A percentile compares a stretch with the other conserved stretches of the same genome.
Evolutionary conservation across 2,113 vertebrate genomes (phyloP).

Genomic region (Gobio gobio): DNA sequence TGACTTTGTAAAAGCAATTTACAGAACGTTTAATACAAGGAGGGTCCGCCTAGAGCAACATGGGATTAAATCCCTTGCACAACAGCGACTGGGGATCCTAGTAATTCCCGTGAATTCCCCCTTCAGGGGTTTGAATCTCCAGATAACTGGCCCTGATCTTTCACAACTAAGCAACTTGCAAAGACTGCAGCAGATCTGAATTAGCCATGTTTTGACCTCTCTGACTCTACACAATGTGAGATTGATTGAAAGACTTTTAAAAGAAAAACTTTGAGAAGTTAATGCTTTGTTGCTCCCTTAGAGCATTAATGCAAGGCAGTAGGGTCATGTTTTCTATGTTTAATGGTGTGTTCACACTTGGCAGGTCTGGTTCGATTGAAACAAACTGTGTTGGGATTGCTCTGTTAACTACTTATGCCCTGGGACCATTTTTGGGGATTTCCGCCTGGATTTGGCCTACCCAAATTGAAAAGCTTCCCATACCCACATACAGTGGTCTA

Average conservation of each 20-base stretch:
- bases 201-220: neutral
- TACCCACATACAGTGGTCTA: no score
- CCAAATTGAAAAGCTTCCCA: no score
- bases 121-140: neutral
- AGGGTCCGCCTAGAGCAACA: neutral
- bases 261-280: neutral
- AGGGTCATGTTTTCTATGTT: neutral
- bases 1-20: slow-evolving; percentile 13
- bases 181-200: neutral
- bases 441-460: no score
- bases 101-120: neutral
- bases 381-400: no score
- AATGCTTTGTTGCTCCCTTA: neutral
- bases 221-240: neutral
- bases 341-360: neutral
- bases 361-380: no score
- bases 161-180: neutral
- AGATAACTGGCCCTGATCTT: neutral
- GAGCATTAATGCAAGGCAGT: neutral
- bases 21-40: neutral
- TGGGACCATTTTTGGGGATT: no score
- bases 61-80: neutral
- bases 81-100: neutral
- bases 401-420: no score
- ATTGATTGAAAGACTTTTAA: neutral